Evolutionary conservation across 2,888 invertebrate genomes (phyloP).

Genomic region (Chrysopilus asiliformis): DNA sequence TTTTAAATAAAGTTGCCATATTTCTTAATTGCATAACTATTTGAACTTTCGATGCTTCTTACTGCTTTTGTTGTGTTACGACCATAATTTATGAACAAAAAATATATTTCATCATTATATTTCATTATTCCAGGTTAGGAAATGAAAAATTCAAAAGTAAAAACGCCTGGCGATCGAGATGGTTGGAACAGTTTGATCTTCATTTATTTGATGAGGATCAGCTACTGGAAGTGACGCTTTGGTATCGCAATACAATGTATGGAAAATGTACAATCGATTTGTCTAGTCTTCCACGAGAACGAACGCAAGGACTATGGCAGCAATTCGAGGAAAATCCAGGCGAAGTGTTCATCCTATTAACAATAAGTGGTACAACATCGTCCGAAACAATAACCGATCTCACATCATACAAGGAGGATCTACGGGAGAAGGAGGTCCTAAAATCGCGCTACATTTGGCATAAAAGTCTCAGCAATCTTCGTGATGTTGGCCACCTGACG

Average conservation of each 20-base stretch:
- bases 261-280: conserved; percentile 75
- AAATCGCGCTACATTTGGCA: conserved; percentile 43
- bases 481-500: conserved; percentile 87
- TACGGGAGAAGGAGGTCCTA: conserved; percentile 50
- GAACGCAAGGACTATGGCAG: conserved; percentile 80
- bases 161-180: conserved; percentile 71
- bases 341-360: conserved; percentile 75
- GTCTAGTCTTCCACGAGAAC: conserved; percentile 70
- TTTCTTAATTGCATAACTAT: too few species aligned
- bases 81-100: too few species aligned
- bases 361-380: conserved; percentile 89
- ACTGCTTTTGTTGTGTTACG: too few species aligned
- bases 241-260: conserved; percentile 39
- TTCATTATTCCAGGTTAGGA: conserved; percentile 86
- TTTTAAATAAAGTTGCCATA: too few species aligned
- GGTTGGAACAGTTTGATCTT: conserved; percentile 95
- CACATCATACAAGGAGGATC: conserved; percentile 69
- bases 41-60: too few species aligned
- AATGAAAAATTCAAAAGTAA: conserved; percentile 97
- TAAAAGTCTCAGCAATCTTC: conserved; percentile 54
- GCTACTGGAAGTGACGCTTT: conserved; percentile 79
- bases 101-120: too few species aligned
- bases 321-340: conserved; percentile 79
- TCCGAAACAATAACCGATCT: conserved; percentile 87
- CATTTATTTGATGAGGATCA: conserved; percentile 93